A percentile compares a stretch with the other conserved stretches of the same genome.
Evolutionary conservation across 2,888 invertebrate genomes (phyloP).

Genomic region (Pammene fasciana): DNA sequence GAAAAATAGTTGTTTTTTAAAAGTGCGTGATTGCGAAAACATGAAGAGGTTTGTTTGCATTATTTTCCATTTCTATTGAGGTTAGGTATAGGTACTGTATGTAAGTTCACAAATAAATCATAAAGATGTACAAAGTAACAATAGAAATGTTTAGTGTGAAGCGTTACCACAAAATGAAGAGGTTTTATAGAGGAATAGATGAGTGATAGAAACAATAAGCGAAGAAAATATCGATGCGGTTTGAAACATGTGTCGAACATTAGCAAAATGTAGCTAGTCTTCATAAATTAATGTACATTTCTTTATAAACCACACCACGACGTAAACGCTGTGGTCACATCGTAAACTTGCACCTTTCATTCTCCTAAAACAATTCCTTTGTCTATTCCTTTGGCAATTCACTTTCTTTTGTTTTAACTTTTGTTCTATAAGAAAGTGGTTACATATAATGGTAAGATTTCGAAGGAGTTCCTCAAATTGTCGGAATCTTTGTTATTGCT

Average conservation of each 20-base stretch:
- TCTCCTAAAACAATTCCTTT: constrained; percentile 60
- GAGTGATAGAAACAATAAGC: constrained; percentile 35
- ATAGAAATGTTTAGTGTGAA: constrained; percentile 6
- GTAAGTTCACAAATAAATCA: too few relatives aligned
- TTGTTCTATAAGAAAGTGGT: constrained; percentile 26
- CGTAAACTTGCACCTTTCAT: constrained; percentile 68
- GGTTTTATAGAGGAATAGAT: constrained; percentile 15
- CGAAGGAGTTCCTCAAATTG: too few relatives aligned
- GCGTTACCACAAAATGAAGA: constrained; percentile 23
- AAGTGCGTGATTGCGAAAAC: too few relatives aligned
- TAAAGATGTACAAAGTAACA: neutral
- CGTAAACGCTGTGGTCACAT: constrained; percentile 60
- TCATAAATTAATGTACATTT: constrained; percentile 48
- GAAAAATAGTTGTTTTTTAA: too few relatives aligned
- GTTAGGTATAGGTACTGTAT: too few relatives aligned
- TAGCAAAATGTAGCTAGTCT: constrained; percentile 47
- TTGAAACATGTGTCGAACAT: constrained; percentile 45
- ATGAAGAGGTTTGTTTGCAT: too few relatives aligned
- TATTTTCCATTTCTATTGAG: too few relatives aligned
- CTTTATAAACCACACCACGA: constrained; percentile 62
- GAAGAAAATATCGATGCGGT: constrained; percentile 50
- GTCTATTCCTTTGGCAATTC: constrained; percentile 67
- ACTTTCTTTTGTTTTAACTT: constrained; percentile 50
- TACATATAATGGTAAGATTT: neutral
- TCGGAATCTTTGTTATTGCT: too few relatives aligned